phyloP scores from a whole-genome alignment of 2,888 invertebrate species.

The Euplexia lucipara region DNA sequence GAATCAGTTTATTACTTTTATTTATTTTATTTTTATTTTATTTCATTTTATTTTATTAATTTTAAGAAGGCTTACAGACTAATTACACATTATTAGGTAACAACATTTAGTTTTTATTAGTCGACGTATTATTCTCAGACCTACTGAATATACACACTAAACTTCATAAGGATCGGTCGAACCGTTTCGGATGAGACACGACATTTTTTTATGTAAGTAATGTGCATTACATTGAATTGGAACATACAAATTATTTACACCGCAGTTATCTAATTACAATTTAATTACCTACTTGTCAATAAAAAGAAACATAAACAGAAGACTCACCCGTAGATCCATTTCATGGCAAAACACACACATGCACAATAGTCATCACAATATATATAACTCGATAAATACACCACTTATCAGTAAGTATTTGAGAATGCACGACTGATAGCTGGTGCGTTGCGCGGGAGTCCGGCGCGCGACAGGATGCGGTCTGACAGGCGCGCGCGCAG shows the following conservation, averaged over 20 bases:
- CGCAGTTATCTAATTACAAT: slow-evolving; percentile 3
- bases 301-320: slow-evolving; percentile 10
- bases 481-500: slow-evolving; percentile 63
- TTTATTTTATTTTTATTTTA: too few species aligned
- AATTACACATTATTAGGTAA: too few species aligned
- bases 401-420: slow-evolving; percentile 54
- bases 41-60: too few species aligned
- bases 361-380: slow-evolving; percentile 69
- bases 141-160: too few species aligned
- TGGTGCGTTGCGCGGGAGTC: slow-evolving; percentile 57
- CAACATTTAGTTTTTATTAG: too few species aligned
- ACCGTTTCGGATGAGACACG: too few species aligned
- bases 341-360: slow-evolving; percentile 76
- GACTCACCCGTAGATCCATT: slow-evolving; percentile 84
- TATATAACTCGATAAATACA: slow-evolving; percentile 49
- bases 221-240: too few species aligned
- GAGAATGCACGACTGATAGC: slow-evolving; percentile 55
- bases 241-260: slow-evolving; percentile 16
- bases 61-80: too few species aligned
- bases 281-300: background rate
- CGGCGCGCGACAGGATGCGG: slow-evolving; percentile 68
- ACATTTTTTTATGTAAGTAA: too few species aligned
- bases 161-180: too few species aligned
- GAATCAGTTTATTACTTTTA: too few species aligned
- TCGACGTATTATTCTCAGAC: too few species aligned